These are phyloP conservation scores for Aelia acuminata DNA, from an alignment of 2,888 invertebrate genomes.

Conservation along the genomic window DNA sequence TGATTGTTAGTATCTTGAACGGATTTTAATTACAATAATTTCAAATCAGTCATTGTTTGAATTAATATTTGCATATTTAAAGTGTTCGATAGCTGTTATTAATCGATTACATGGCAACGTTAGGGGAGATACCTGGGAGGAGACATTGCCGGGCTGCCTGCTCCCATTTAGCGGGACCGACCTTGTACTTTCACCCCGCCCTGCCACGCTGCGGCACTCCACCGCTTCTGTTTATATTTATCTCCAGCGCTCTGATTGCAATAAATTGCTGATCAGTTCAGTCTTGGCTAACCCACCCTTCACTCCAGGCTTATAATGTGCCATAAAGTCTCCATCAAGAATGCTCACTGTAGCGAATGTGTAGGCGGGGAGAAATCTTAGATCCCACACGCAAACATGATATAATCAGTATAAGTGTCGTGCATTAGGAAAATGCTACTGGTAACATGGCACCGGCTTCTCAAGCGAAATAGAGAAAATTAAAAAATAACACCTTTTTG, in stretches of 20 bases:
- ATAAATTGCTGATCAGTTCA: conserved; percentile 26
- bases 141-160: not conserved
- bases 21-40: not conserved
- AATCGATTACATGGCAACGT: not conserved
- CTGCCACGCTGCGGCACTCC: not conserved
- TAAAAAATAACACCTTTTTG: no score
- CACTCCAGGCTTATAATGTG: not conserved
- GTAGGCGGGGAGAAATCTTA: not conserved
- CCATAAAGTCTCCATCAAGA: conserved; percentile 33
- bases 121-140: not conserved
- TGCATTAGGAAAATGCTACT: not conserved
- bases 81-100: not conserved
- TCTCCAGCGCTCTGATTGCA: not conserved
- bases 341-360: not conserved
- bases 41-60: not conserved
- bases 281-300: not conserved
- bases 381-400: not conserved
- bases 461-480: no score
- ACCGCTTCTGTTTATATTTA: not conserved
- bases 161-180: conserved; percentile 5
- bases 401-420: not conserved
- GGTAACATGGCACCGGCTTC: no score
- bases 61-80: conserved; percentile 13
- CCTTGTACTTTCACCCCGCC: conserved; percentile 39
- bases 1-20: not conserved